Evolutionary conservation across 2,888 invertebrate genomes (phyloP).

Genomic region (Scelioninae gen. 2): DNA sequence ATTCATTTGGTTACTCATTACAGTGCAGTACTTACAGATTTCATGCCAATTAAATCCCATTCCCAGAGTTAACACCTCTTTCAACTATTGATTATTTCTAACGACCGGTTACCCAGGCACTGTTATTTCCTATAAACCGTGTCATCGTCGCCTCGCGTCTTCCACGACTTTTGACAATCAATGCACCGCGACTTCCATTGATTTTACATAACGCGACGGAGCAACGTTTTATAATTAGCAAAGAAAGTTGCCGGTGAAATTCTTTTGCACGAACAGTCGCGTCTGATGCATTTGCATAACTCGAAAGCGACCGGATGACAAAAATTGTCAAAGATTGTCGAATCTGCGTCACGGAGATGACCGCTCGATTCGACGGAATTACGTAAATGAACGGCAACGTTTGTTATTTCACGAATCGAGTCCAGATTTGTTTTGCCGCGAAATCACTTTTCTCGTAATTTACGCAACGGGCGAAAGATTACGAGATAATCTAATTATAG

Average conservation of each 20-base stretch:
- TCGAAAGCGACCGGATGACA: constrained; percentile 23
- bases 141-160: too few species aligned
- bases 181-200: constrained; percentile 16
- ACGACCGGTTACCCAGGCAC: too few species aligned
- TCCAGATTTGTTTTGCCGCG: constrained; percentile 32
- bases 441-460: constrained; percentile 26
- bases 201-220: constrained; percentile 49
- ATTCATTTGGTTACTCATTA: too few species aligned
- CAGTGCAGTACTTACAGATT: too few species aligned
- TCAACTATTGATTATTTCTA: too few species aligned
- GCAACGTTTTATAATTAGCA: constrained; percentile 49
- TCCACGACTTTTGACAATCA: constrained; percentile 22
- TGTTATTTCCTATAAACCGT: too few species aligned
- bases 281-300: constrained; percentile 50
- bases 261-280: constrained; percentile 24
- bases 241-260: constrained; percentile 51
- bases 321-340: constrained; percentile 27
- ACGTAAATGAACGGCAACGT: constrained; percentile 27
- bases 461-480: constrained; percentile 38
- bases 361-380: constrained; percentile 11
- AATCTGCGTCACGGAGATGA: constrained; percentile 4
- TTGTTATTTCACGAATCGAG: constrained; percentile 39
- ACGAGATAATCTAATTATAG: constrained; percentile 40
- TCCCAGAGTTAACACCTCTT: too few species aligned
- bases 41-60: too few species aligned